A percentile compares a stretch with the other conserved stretches of the same genome.
phyloP scores from a whole-genome alignment of 2,888 invertebrate genomes.

The Caenorhabditis angaria region DNA sequence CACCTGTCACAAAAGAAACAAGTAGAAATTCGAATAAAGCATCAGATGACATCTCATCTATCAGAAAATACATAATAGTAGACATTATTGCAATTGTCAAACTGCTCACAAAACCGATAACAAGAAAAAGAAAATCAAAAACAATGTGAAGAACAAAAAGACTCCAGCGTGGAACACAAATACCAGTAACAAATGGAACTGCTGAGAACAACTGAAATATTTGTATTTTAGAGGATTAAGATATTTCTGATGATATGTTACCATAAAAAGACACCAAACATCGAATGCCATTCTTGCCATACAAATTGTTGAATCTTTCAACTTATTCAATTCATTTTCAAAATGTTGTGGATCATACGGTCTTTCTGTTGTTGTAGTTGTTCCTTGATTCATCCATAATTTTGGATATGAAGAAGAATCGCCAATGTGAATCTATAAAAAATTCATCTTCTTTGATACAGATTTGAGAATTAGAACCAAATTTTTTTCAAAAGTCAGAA shows the following conservation, averaged over 20 bases:
- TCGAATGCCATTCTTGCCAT: constrained; percentile 48
- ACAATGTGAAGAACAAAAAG: constrained; percentile 50
- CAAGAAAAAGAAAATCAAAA: constrained; percentile 46
- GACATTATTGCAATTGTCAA: constrained; percentile 46
- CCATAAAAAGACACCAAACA: constrained; percentile 48
- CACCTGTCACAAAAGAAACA: constrained; percentile 45
- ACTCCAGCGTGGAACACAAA: constrained; percentile 41
- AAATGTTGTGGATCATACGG: constrained; percentile 41
- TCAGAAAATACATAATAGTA: constrained; percentile 48
- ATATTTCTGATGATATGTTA: neutral
- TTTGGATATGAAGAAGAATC: too few relatives aligned
- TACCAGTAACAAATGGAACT: constrained; percentile 42
- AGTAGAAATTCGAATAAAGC: constrained; percentile 40
- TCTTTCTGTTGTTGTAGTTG: constrained; percentile 14
- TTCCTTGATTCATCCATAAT: neutral
- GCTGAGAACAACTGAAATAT: constrained; percentile 41
- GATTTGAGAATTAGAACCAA: too few relatives aligned
- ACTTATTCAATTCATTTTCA: constrained; percentile 43
- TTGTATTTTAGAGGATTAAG: too few relatives aligned
- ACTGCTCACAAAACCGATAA: constrained; percentile 47
- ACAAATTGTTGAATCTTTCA: constrained; percentile 45
- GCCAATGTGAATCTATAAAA: too few relatives aligned
- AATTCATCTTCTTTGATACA: too few relatives aligned
- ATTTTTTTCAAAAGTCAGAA: too few relatives aligned
- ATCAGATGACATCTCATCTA: constrained; percentile 49